Evolutionary conservation across 37 sponge, comb jelly and placozoan genomes (phyloP), one percentile per base, ranked within the genome.

Genomic region (Beroe ovata): DNA sequence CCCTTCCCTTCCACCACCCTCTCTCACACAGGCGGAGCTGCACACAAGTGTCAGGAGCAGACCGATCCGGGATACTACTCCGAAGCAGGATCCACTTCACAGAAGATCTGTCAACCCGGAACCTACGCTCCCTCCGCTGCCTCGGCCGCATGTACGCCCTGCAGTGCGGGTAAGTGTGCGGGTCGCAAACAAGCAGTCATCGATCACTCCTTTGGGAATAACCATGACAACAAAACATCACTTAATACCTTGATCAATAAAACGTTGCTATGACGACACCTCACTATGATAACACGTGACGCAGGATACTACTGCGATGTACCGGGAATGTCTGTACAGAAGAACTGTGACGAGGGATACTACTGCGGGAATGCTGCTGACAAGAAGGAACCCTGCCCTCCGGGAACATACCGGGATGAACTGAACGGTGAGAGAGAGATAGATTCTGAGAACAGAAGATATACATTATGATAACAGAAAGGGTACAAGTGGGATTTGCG

Each of bases 391-490:
- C 71, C 36, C 38, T 71, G 71, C 34, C 71, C 71, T 11, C 8
- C 8, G 29, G 71, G 71, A 71, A 71, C 71, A 33, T 71, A 71
- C 71, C 21, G 37, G 2, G 8, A 35, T n/a, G n/a, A n/a, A n/a
- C n/a, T n/a, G n/a, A n/a, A n/a, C n/a, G n/a, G n/a, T n/a, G n/a
- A n/a, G n/a, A n/a, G n/a, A n/a, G n/a, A n/a, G n/a, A n/a, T n/a
- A n/a, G n/a, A n/a, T n/a, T n/a, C n/a, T n/a, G n/a, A n/a, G n/a
- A n/a, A n/a, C n/a, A n/a, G n/a, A n/a, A n/a, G n/a, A n/a, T n/a
- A n/a, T n/a, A n/a, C n/a, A n/a, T n/a, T n/a, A n/a, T n/a, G n/a
- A n/a, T n/a, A n/a, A n/a, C n/a, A n/a, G n/a, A n/a, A n/a, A n/a
- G n/a, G n/a, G n/a, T n/a, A n/a, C n/a, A n/a, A n/a, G n/a, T n/a